Evolutionary conservation across 1,140 invertebrate genomes (phyloP), one percentile per base, ranked within the genome.

Genomic region (Melipona quadrifasciata): DNA sequence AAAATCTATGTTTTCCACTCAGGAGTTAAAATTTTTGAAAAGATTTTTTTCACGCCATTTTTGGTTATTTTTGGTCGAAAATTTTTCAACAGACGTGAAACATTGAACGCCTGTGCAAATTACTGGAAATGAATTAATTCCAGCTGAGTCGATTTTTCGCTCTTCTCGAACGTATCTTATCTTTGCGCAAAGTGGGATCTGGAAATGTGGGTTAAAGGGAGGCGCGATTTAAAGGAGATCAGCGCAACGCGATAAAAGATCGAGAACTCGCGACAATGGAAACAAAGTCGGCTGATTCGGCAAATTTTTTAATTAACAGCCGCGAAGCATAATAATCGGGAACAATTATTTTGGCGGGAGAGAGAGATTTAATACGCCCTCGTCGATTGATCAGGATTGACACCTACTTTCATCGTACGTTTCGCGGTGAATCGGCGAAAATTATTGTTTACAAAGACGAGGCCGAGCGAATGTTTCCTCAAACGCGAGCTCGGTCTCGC

Each of bases 321-420:
- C 12, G 24, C 21, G 24, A 65, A 39, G 17, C n/a, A 24, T 17
- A 55, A 67, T 82, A 82, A 82, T 82, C 75, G 71, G 64, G 27
- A 81, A 64, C 47, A 6, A 39, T 31, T 31, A 55, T 65, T 75
- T 75, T 82, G 19, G 80, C n/a, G 58, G 21, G 47, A 31, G 39
- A 47, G 19, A 21, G 68, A 39, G 39, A 39, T 39, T 39, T 39
- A 39, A 8, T 39, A 8, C 21, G 72, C 24, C 19, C 8, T 21
- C 21, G 71, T 82, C 75, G 75, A 82, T 75, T 82, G 61, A 82
- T 82, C 58, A 81, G 34, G 70, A 27, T 34, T 61, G 34, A n/a
- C 75, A 39, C 47, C 53, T 75, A 47, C 6, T 47, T 47, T 47
- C 39, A 47, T 82, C 65, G 27, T 31, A 5, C 47, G 27, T 1